Evolutionary conservation across 2,113 vertebrate genomes (phyloP).

Genomic region (Zosterops hypoxanthus): DNA sequence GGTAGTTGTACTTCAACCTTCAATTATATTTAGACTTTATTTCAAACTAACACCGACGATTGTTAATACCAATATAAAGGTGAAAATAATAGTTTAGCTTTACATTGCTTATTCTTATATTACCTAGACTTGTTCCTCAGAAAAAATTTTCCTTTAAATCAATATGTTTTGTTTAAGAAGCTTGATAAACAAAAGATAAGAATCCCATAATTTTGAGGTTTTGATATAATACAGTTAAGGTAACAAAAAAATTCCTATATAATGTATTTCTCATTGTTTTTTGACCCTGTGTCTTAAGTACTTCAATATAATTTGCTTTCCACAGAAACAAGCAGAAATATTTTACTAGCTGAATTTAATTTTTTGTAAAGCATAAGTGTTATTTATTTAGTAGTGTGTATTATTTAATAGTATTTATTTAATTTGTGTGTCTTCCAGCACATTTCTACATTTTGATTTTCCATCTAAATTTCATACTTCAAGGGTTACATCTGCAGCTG

Average conservation of each 20-base stretch:
- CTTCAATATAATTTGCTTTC: not conserved
- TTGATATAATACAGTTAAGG: not conserved
- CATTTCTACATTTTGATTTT: not conserved
- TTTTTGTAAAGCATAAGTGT: not conserved
- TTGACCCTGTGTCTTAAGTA: not conserved
- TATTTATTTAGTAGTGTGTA: not conserved
- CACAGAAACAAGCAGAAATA: not conserved
- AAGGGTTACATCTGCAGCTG: not conserved
- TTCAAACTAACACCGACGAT: not conserved
- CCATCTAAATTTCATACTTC: constrained; percentile 26
- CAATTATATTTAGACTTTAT: not conserved
- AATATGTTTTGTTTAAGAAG: not conserved
- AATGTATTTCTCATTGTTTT: not conserved
- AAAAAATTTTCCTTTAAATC: not conserved
- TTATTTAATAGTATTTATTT: too few relatives aligned
- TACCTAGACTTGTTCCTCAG: not conserved
- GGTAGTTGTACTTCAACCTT: not conserved
- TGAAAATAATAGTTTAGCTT: not conserved
- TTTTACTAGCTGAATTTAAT: not conserved
- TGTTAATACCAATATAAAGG: not conserved
- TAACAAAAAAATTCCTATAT: not conserved
- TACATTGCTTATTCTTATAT: not conserved
- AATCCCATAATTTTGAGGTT: not conserved
- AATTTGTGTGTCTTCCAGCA: not conserved
- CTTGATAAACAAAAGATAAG: not conserved